phyloP scores from a whole-genome alignment of 2,888 invertebrate species.

The Lochmaea capreae region DNA sequence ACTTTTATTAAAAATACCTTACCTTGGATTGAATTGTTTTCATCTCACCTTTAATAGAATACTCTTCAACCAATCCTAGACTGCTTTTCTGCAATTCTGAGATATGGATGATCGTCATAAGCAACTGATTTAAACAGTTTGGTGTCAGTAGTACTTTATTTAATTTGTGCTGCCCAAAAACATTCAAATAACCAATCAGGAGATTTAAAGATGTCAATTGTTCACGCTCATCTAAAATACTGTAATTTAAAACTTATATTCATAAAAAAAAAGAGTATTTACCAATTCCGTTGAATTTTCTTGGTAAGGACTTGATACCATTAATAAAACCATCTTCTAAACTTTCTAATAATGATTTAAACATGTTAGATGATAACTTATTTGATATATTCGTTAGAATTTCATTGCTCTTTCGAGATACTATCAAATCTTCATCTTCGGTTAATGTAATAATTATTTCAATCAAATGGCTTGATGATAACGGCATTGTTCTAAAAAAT shows the following conservation, averaged over 20 bases:
- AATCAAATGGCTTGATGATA: conserved; percentile 71
- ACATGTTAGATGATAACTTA: conserved; percentile 62
- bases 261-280: conserved; percentile 31
- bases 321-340: conserved; percentile 73
- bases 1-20: background rate
- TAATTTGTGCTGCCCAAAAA: conserved; percentile 71
- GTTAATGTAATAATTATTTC: conserved; percentile 77
- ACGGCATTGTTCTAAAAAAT: conserved; percentile 71
- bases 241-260: too few species aligned
- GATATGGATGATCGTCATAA: conserved; percentile 69
- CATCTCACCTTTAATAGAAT: conserved; percentile 50
- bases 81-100: conserved; percentile 67
- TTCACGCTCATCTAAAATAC: conserved; percentile 69
- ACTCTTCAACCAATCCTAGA: conserved; percentile 69
- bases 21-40: background rate
- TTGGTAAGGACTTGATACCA: conserved; percentile 73
- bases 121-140: conserved; percentile 70
- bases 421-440: conserved; percentile 72
- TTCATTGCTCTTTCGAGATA: conserved; percentile 64
- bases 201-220: conserved; percentile 74
- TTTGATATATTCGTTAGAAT: conserved; percentile 63
- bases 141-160: conserved; percentile 69
- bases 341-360: conserved; percentile 67
- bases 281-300: conserved; percentile 75
- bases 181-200: conserved; percentile 74